Base-by-base conservation (phyloP, 2,888 invertebrate species). In the Philopedon plagiatum region DNA sequence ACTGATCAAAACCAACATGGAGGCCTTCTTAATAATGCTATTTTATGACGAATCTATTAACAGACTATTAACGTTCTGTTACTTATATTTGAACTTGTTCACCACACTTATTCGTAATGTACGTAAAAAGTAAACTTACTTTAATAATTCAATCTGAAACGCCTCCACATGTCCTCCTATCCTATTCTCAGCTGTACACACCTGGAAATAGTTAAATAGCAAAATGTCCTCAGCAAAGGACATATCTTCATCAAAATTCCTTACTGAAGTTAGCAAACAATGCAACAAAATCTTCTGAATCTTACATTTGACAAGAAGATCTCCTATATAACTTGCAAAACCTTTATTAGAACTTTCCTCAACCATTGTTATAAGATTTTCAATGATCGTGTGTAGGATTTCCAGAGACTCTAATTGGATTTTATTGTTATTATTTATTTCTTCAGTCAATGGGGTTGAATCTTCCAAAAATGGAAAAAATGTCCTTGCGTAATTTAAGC, bases 281-380 rank as follows among this genome's bases (percentile, higher is more conserved):
- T 95, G 94, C 57, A 96, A 87, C 54, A 94, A 88, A 21, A 94
- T 92, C 82, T 95, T 95, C 84, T 96, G 95, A 56, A 96, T 88
- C 85, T 95, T 95, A 80, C 94, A 93, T 75, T 93, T 90, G 2
- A 89, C 87, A 80, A 95, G 86, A 77, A 92, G 85, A 84, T 94
- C 94, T 11, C 90, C 90, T 74, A 93, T 91, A 82, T 93, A 95
- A 78, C 90, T 91, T 9, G 93, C 91, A 81, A 94, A 90, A 0
- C 93, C 91, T 81, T 91, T 91, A 41, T 70, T 73, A 0, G 92
- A 92, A 83, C 93, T 93, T 77, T 93, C 93, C 74, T 91, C 90
- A 13, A 94, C 92, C 64, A 94, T 91, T 29, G 89, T 89, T 62
- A 92, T 90, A 23, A 95, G 84, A 81, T 94, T 93, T 9, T 89